Conservation (phyloP, 1,140 invertebrate genomes). For the Aphelinus certus region DNA sequence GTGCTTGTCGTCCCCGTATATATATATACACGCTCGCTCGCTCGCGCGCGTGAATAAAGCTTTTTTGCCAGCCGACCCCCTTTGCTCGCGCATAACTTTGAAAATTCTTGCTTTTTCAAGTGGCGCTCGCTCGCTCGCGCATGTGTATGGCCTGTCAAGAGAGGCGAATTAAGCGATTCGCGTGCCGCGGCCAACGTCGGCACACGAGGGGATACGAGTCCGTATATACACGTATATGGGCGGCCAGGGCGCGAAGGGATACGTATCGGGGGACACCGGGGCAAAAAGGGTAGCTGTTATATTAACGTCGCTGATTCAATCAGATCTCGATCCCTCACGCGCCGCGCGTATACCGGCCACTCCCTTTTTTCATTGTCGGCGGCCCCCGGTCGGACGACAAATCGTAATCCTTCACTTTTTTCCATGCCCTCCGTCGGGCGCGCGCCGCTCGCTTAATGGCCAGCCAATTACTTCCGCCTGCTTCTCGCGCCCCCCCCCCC, state of each 20-base stretch:
- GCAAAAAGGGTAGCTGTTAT: background rate
- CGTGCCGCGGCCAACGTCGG: background rate
- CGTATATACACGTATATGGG: background rate
- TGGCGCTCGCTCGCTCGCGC: background rate
- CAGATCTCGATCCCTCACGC: conserved; percentile 6
- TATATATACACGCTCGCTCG: too few relatives aligned
- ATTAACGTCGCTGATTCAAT: conserved; percentile 31
- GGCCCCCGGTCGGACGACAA: background rate
- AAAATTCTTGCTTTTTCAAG: conserved; percentile 20
- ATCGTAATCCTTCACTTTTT: conserved; percentile 15
- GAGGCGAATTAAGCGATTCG: conserved; percentile 9
- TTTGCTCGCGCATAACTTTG: conserved; percentile 22
- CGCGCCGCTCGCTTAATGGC: background rate
- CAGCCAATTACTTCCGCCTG: conserved; percentile 18
- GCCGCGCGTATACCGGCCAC: background rate
- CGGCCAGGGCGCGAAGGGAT: too few relatives aligned
- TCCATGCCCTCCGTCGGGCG: background rate
- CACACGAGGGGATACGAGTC: too few relatives aligned
- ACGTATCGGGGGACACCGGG: background rate
- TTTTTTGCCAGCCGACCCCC: background rate
- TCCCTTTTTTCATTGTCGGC: too few relatives aligned
- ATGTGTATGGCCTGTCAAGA: background rate
- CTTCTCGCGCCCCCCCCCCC: background rate
- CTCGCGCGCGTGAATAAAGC: too few relatives aligned
- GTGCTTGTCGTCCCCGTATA: too few relatives aligned